Evolutionary conservation across 2,797 vertebrate species (phyloP).

Genomic region (Xiphophorus birchmanni): DNA sequence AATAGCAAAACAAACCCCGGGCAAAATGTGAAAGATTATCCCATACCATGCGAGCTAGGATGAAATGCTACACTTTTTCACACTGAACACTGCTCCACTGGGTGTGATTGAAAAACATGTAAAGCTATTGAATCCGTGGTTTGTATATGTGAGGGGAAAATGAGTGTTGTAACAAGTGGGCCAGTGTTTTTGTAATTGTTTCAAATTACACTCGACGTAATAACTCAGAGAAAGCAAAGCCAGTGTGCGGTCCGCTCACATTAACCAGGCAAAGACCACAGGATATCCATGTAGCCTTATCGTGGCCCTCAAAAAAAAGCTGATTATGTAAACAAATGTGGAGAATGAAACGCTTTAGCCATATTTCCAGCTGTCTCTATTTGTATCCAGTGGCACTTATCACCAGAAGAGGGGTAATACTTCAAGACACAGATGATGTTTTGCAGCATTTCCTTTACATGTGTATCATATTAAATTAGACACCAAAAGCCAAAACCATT

Average conservation of each 20-base stretch:
- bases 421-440: slow-evolving; percentile 60
- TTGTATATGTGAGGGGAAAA: slow-evolving; percentile 81
- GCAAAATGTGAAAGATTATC: slow-evolving; percentile 86
- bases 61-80: slow-evolving; percentile 84
- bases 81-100: slow-evolving; percentile 83
- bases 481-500: slow-evolving; percentile 29
- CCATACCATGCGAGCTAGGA: slow-evolving; percentile 81
- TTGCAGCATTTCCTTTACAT: slow-evolving; percentile 69
- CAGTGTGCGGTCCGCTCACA: slow-evolving; percentile 69
- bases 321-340: slow-evolving; percentile 66
- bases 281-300: slow-evolving; percentile 75
- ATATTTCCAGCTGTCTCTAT: slow-evolving; percentile 65
- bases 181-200: slow-evolving; percentile 85
- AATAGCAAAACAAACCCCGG: slow-evolving; percentile 87
- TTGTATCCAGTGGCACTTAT: slow-evolving; percentile 65
- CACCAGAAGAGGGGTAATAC: slow-evolving; percentile 47
- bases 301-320: slow-evolving; percentile 7
- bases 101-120: slow-evolving; percentile 86
- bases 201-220: slow-evolving; percentile 82
- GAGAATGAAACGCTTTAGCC: slow-evolving; percentile 52
- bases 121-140: slow-evolving; percentile 85
- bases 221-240: slow-evolving; percentile 78
- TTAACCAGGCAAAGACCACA: slow-evolving; percentile 70
- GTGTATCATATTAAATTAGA: slow-evolving; percentile 68
- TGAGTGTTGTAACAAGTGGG: slow-evolving; percentile 85